Evolutionary conservation across 2,797 vertebrate species (phyloP).

Genomic region (Parauchenoglanis punctatus): DNA sequence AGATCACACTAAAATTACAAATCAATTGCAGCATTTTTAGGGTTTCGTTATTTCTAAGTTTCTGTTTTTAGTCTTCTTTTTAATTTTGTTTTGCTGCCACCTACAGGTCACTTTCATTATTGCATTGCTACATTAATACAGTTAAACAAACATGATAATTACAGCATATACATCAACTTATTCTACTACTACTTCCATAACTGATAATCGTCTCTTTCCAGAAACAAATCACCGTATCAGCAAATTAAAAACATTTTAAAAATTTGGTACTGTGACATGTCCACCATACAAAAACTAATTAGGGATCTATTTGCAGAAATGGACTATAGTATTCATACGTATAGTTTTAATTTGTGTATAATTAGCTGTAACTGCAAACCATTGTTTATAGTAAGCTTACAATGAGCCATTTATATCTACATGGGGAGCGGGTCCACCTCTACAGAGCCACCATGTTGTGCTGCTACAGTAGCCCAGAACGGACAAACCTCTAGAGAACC

Average conservation of each 20-base stretch:
- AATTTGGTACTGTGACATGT: not conserved
- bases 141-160: not conserved
- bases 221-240: not conserved
- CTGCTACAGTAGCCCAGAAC: no score
- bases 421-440: no score
- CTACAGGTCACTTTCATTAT: conserved; percentile 36
- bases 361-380: no score
- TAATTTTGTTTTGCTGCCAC: not conserved
- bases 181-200: not conserved
- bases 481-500: no score
- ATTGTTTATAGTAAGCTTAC: not conserved
- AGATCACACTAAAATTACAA: not conserved
- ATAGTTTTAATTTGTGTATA: no score
- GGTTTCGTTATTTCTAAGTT: not conserved
- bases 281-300: not conserved
- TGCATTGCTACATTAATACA: not conserved
- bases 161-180: no score
- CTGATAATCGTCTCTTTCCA: not conserved
- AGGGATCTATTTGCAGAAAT: not conserved
- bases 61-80: no score
- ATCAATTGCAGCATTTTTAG: not conserved
- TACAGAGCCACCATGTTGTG: not conserved
- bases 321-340: no score
- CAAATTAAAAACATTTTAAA: not conserved
- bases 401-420: not conserved